A percentile compares a stretch with the other conserved stretches of the same genome.
Conservation (phyloP, 2,888 invertebrate genomes). For the Clusia tigrina region DNA sequence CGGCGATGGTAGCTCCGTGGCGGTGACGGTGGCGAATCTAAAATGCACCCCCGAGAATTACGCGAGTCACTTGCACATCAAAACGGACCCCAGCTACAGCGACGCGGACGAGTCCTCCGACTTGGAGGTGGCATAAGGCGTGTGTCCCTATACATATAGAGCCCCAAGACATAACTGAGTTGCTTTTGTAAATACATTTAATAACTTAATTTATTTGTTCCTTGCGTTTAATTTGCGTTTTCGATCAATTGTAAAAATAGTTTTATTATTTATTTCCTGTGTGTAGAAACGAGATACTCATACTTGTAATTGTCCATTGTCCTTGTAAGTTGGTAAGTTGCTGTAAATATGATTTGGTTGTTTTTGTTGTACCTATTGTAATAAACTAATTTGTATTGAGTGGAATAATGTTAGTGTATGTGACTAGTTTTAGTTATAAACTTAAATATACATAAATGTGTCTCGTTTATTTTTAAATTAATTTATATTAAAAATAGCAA, state of each 20-base stretch:
- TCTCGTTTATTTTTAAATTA: background rate
- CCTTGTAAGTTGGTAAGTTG: no score
- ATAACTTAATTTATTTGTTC: background rate
- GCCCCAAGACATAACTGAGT: background rate
- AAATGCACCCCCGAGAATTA: slow-evolving; percentile 61
- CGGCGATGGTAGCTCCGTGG: slow-evolving; percentile 40
- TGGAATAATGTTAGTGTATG: background rate
- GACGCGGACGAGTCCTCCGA: slow-evolving; percentile 80
- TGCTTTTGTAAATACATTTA: background rate
- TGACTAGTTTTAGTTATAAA: background rate
- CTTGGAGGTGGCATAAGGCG: slow-evolving; percentile 77
- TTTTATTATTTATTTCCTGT: background rate
- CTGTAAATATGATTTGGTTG: background rate
- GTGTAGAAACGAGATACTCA: slow-evolving; percentile 2
- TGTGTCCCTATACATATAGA: background rate
- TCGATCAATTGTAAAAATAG: background rate
- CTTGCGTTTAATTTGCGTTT: background rate
- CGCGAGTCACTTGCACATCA: slow-evolving; percentile 57
- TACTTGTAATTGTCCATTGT: background rate
- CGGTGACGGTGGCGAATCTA: slow-evolving; percentile 38
- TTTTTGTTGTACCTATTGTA: background rate
- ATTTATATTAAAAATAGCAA: background rate
- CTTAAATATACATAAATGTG: background rate
- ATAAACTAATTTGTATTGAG: slow-evolving; percentile 4
- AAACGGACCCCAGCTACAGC: slow-evolving; percentile 66